Evolutionary conservation across 2,888 invertebrate species (phyloP).

Genomic region (Heliothis peltigera): DNA sequence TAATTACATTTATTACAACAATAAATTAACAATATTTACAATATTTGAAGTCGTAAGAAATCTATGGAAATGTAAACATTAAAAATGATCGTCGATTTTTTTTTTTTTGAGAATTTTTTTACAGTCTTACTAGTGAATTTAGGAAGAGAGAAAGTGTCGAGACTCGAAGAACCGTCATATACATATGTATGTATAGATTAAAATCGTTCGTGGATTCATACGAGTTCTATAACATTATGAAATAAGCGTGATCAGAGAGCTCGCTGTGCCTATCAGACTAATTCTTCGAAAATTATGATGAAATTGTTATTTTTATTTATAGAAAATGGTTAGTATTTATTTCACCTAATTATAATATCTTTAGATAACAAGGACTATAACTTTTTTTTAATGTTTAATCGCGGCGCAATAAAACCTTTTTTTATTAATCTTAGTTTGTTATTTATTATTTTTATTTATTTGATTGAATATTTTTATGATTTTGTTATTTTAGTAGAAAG

Average conservation of each 20-base stretch:
- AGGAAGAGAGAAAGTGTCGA: slow-evolving; percentile 36
- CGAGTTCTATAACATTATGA: neutral
- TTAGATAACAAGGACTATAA: slow-evolving; percentile 45
- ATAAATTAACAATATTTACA: slow-evolving; percentile 73
- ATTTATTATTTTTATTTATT: too few relatives aligned
- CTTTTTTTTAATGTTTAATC: slow-evolving; percentile 4
- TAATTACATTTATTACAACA: slow-evolving; percentile 56
- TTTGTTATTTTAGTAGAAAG: slow-evolving; percentile 23
- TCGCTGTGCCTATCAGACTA: neutral
- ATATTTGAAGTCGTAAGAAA: slow-evolving; percentile 15
- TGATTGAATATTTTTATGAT: slow-evolving; percentile 26
- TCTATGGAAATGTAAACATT: slow-evolving; percentile 26
- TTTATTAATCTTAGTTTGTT: slow-evolving; percentile 5
- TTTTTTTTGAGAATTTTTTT: slow-evolving; percentile 27
- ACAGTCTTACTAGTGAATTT: slow-evolving; percentile 34
- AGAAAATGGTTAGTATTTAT: slow-evolving; percentile 20
- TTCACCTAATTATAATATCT: slow-evolving; percentile 32
- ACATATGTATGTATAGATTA: neutral
- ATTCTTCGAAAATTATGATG: neutral
- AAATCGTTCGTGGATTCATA: slow-evolving; percentile 3
- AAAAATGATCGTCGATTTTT: slow-evolving; percentile 8
- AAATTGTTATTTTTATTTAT: slow-evolving; percentile 11
- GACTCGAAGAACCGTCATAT: slow-evolving; percentile 23
- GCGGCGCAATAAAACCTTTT: neutral
- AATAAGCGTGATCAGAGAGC: slow-evolving; percentile 21